Evolutionary conservation across 2,888 invertebrate genomes (phyloP), one percentile per base, ranked within the genome.

Genomic region (Cantharis rustica): DNA sequence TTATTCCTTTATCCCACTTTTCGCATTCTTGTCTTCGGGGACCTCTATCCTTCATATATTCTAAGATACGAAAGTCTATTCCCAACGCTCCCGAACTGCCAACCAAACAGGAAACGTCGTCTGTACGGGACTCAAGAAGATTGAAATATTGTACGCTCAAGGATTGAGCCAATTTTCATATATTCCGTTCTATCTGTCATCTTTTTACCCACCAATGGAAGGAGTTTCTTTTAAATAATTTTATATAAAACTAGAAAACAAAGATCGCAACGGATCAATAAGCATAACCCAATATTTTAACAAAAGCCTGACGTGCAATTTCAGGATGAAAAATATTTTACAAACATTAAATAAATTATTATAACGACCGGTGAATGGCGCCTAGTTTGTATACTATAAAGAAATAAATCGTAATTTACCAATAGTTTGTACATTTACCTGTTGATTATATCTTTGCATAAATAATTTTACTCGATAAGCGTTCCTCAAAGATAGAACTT

Each of bases 101-200:
- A 86, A 85, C 86, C 86, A 87, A 87, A 87, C 86, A 86, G 86
- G 86, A 87, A 86, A 86, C 86, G 86, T 86, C 86, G 86, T 84
- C 86, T 85, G 83, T 83, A 82, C 83, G 84, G 85, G 84, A 84
- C 84, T 84, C 83, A 80, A 85, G 85, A 82, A 86, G 86, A 87
- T 87, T 87, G 87, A 87, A 87, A 87, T 87, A 87, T 87, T 86
- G 86, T 86, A 85, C 86, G 86, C 87, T 85, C 86, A 86, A 87
- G 86, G 86, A 87, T 86, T 86, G 84, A 86, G 85, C 87, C 87
- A 87, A 87, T 87, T 87, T 87, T 87, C 86, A 86, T 86, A 86
- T 86, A 86, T 86, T 86, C 86, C 84, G 84, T 84, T 85, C 84
- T 84, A 84, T 85, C 84, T 84, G 84, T 81, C 82, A 75, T 80